Percentiles rank a stretch among this genome's conserved stretches.
These are phyloP conservation scores for Creontiades dilutus DNA, from an alignment of 2,888 invertebrate genomes.

Conservation along the genomic window DNA sequence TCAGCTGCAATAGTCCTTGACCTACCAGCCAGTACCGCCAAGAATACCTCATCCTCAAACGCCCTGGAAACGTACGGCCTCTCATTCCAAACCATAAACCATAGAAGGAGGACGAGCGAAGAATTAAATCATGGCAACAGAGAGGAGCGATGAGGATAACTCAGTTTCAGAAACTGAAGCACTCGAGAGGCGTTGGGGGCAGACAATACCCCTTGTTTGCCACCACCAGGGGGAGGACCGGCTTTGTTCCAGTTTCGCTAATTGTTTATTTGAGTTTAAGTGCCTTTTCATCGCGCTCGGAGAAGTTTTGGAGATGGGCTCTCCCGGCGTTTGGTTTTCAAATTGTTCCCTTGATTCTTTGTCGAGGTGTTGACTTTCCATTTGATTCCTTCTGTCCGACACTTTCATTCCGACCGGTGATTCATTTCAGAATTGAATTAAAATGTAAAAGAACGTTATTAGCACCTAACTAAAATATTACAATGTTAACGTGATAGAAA, in stretches of 20 bases:
- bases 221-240: background rate
- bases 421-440: background rate
- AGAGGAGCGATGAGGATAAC: conserved; percentile 16
- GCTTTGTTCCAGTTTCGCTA: conserved; percentile 47
- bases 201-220: conserved; percentile 46
- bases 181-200: background rate
- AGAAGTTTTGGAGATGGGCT: background rate
- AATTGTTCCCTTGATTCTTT: background rate
- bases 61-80: conserved; percentile 2
- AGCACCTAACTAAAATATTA: too few relatives aligned
- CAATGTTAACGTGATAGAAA: too few relatives aligned
- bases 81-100: background rate
- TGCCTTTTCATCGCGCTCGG: conserved; percentile 21
- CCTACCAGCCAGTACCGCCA: background rate
- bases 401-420: background rate
- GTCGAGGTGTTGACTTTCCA: background rate
- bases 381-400: background rate
- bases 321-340: background rate
- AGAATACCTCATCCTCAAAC: background rate
- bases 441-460: background rate
- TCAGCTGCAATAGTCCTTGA: background rate
- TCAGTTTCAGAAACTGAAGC: conserved; percentile 32
- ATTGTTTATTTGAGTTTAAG: conserved; percentile 54
- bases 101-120: background rate
- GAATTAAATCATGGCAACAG: background rate